Evolutionary conservation across 2,888 invertebrate species (phyloP).

Genomic region (Dicranocentrus wangi): DNA sequence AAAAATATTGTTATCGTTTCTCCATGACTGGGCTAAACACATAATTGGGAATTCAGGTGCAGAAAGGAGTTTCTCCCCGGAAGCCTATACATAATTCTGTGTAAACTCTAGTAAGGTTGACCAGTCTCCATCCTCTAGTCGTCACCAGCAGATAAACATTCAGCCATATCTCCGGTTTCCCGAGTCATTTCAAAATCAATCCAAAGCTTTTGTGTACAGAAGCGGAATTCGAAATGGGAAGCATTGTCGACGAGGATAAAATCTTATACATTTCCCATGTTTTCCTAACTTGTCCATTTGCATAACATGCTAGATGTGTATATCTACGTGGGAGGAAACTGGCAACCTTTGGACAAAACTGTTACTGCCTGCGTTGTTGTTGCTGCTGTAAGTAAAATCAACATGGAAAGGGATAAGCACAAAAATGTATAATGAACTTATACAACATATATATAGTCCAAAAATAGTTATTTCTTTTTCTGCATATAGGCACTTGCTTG

Average conservation of each 20-base stretch:
- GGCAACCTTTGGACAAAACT: too few relatives aligned
- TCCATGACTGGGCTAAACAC: slow-evolving; percentile 21
- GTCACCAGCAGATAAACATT: not conserved
- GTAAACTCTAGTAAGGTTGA: slow-evolving; percentile 12
- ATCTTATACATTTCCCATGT: slow-evolving; percentile 32
- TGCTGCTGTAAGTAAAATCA: too few relatives aligned
- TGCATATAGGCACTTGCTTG: too few relatives aligned
- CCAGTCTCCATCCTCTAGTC: too few relatives aligned
- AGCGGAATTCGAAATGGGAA: slow-evolving; percentile 40
- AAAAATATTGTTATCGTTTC: slow-evolving; percentile 25
- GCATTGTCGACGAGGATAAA: not conserved
- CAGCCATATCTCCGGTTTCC: too few relatives aligned
- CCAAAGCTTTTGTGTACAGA: slow-evolving; percentile 19
- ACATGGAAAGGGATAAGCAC: too few relatives aligned
- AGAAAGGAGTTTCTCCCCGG: too few relatives aligned
- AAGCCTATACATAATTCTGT: not conserved
- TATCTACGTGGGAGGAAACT: too few relatives aligned
- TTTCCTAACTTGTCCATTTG: slow-evolving; percentile 36
- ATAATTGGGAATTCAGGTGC: slow-evolving; percentile 56
- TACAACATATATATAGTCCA: too few relatives aligned
- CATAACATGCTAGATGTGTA: slow-evolving; percentile 38
- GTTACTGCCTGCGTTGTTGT: too few relatives aligned
- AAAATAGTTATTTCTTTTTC: too few relatives aligned
- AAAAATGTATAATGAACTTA: too few relatives aligned
- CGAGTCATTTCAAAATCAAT: slow-evolving; percentile 30